Evolutionary conservation across 2,113 vertebrate genomes (phyloP).

Genomic region (Charadrius vociferus): DNA sequence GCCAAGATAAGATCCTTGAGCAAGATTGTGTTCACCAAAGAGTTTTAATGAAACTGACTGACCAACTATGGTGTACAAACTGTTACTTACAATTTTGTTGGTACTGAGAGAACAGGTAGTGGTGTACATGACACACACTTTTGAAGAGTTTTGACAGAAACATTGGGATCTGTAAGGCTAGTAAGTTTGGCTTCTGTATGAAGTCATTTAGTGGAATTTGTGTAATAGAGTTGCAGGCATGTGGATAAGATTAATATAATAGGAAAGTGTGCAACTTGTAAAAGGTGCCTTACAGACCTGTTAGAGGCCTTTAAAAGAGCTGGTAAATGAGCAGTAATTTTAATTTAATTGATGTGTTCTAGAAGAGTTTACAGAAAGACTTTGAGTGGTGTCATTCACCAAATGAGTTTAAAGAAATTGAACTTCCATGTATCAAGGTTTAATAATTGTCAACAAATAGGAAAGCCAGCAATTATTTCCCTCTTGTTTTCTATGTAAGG

Average conservation of each 20-base stretch:
- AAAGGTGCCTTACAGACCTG: not conserved
- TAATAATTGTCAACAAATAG: not conserved
- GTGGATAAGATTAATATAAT: not conserved
- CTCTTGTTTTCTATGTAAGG: not conserved
- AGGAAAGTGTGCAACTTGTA: not conserved
- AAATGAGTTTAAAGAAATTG: not conserved
- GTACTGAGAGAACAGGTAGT: not conserved
- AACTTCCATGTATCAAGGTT: not conserved
- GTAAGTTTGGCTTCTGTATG: not conserved
- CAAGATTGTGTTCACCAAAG: not conserved
- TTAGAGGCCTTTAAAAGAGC: not conserved
- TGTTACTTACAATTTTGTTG: not conserved
- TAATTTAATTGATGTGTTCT: not conserved
- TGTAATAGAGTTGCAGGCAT: not conserved
- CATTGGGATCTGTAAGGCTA: not conserved
- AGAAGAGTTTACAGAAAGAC: not conserved
- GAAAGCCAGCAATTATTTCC: too few species aligned
- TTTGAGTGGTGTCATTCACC: not conserved
- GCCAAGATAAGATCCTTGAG: not conserved
- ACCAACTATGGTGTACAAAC: not conserved
- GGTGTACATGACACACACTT: fast-evolving
- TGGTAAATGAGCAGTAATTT: not conserved
- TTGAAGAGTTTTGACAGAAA: not conserved
- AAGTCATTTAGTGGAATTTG: not conserved
- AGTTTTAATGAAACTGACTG: not conserved